These are phyloP conservation scores for Xyliphius kryptos DNA, from an alignment of 2,113 vertebrate genomes.

Conservation along the genomic window DNA sequence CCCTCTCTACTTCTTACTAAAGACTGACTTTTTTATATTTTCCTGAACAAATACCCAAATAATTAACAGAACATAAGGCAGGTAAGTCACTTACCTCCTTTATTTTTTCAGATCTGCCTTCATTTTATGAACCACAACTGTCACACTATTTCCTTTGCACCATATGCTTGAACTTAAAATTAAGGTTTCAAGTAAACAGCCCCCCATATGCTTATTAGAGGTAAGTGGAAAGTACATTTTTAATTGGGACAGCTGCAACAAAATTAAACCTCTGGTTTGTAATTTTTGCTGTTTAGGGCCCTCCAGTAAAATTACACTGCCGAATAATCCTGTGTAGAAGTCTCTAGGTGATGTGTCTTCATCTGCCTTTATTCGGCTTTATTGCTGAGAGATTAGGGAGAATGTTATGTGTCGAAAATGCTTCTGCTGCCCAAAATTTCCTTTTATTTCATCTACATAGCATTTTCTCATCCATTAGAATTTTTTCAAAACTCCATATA, in stretches of 20 bases:
- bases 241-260: conserved; percentile 19
- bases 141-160: not conserved
- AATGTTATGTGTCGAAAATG: not conserved
- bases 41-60: too few species aligned
- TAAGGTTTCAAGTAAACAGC: conserved; percentile 5
- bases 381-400: conserved; percentile 1
- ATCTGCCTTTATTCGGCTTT: conserved; percentile 9
- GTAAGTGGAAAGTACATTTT: conserved; percentile 4
- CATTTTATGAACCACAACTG: too few species aligned
- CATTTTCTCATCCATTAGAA: not conserved
- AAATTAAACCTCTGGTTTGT: conserved; percentile 15
- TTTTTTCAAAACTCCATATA: too few species aligned
- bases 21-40: too few species aligned
- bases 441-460: not conserved
- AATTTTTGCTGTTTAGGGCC: conserved; percentile 25
- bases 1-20: too few species aligned
- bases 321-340: not conserved
- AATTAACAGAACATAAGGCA: too few species aligned
- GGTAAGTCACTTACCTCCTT: too few species aligned
- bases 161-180: not conserved
- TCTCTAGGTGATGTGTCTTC: not conserved
- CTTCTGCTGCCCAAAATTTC: not conserved
- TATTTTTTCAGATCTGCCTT: too few species aligned
- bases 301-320: conserved; percentile 7
- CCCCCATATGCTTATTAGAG: conserved; percentile 1